Base-by-base conservation (phyloP, 2,113 vertebrate genomes). In the Salvelinus sp. region DNA sequence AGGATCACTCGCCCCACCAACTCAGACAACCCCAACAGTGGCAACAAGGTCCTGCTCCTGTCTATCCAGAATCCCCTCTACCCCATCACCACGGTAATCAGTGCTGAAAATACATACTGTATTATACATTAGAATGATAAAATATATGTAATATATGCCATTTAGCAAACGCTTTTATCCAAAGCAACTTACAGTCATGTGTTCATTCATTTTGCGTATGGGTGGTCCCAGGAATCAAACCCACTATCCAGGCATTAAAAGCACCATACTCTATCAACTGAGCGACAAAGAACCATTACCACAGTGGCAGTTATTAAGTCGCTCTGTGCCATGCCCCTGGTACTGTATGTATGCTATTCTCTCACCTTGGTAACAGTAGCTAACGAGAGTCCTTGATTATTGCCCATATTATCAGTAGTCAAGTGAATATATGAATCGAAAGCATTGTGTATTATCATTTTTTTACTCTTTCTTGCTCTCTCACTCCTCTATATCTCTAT, bases 51-150 rank as follows among this genome's bases (percentile, higher is more conserved):
- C 75, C 95, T 99, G 27, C 91, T 99, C 16, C 87, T 99, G 27
- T 98, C 97, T 18, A 97, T 99, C 78, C 96, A 98, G 89, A 99
- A 99, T 83, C 97, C 97, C 14, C 95, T 99, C 48, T 99, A 99
- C 87, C 97, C 97, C 38, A 99, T 99, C 72, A 99, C 97, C 60
- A 98, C 97, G 93, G 97, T 98, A 94, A 76, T 62, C 50, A 54
- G 3, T 4, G 50, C 50, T 54, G 16, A 18, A 54, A 54, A 54
- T 18, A 54, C 58, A 62, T 44, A 44, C 38, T 44, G 38, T 44
- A 44, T 44, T 44, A 44, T 44, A 38, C 38, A 38, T 38, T 38
- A 38, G 7, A 38, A 38, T 38, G 7, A 9, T 18, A 0, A 54
- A 4, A 16, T 57, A 16, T 57, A 57, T 57, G 5, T 57, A 57